These are phyloP conservation scores for Cetoscarus ocellatus DNA, from an alignment of 2,797 vertebrate species.

Conservation along the genomic window DNA sequence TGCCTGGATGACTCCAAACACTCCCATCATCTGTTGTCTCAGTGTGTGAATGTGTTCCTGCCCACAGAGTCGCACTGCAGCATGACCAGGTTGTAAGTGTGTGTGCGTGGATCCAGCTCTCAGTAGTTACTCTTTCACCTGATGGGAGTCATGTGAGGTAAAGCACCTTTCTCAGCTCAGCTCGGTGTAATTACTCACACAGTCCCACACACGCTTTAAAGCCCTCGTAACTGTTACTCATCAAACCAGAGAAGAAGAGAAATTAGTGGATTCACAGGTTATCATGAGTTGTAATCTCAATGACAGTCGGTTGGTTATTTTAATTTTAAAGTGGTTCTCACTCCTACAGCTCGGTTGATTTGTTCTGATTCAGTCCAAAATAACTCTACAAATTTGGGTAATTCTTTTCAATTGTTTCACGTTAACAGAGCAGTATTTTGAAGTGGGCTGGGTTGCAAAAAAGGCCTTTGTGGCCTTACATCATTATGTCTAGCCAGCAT, in stretches of 20 bases:
- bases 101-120: background rate
- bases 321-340: too few species aligned
- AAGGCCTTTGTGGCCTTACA: too few species aligned
- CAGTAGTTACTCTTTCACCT: background rate
- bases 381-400: too few species aligned
- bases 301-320: too few species aligned
- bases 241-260: slow-evolving; percentile 1
- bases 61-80: background rate
- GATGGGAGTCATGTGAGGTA: slow-evolving; percentile 17
- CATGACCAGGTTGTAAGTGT: background rate
- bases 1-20: background rate
- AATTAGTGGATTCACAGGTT: background rate
- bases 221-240: background rate
- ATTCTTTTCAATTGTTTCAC: too few species aligned
- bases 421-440: too few species aligned
- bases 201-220: background rate
- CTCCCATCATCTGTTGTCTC: background rate
- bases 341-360: too few species aligned
- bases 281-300: too few species aligned
- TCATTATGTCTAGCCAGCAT: too few species aligned
- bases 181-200: background rate
- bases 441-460: too few species aligned
- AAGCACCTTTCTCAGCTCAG: slow-evolving; percentile 8
- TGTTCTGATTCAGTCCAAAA: too few species aligned
- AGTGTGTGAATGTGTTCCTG: background rate